Conservation (phyloP, 2,797 vertebrate species). For the Chloroceryle inda region DNA sequence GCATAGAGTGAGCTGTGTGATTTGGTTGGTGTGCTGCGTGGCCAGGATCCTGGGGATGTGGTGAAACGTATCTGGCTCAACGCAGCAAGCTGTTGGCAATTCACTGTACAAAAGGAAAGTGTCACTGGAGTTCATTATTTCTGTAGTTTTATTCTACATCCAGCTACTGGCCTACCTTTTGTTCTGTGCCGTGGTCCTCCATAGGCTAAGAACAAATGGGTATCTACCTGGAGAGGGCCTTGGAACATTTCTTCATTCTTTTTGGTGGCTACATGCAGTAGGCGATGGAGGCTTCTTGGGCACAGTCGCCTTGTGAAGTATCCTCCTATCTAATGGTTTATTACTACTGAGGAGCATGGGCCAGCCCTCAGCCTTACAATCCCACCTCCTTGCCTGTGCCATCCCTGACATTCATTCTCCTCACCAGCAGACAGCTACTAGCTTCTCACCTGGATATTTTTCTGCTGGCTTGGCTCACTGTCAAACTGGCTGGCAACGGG, state of each 20-base stretch:
- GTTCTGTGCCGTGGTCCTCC: background rate
- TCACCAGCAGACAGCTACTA: background rate
- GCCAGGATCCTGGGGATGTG: background rate
- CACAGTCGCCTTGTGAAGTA: background rate
- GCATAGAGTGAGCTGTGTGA: fast-evolving
- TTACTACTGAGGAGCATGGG: background rate
- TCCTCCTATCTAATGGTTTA: background rate
- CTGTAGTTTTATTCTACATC: background rate
- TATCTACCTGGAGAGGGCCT: background rate
- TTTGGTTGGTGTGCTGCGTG: background rate
- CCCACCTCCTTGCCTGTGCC: background rate
- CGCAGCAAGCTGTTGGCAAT: background rate
- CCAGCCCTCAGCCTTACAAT: background rate
- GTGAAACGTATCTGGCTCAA: background rate
- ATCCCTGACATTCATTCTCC: background rate
- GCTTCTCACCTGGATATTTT: background rate
- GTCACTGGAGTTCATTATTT: background rate
- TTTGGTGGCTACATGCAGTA: background rate
- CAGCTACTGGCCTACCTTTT: background rate
- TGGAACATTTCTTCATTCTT: background rate
- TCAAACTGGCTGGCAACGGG: background rate
- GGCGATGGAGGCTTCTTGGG: background rate
- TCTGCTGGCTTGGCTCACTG: background rate
- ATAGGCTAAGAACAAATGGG: background rate
- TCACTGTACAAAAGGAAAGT: background rate